Base-by-base conservation (phyloP, 2,113 vertebrate species). In the Serilophus lunatus region DNA sequence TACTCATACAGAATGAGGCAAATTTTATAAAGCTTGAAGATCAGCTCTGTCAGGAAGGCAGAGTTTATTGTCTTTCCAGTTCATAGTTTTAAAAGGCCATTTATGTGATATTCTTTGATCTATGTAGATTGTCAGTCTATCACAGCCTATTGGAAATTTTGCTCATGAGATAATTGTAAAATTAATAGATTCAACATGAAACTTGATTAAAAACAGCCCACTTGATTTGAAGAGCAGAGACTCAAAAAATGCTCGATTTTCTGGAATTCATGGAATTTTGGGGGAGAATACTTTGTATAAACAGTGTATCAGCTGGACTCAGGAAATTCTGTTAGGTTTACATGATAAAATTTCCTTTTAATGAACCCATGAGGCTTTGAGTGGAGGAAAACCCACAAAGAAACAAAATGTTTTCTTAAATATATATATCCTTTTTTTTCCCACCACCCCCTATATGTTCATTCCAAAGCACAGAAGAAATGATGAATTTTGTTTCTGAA, bases 131-230 rank as follows among this genome's bases (percentile, higher is more conserved):
- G 70, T 28, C 28, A 45, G 19, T 54, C 51, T 63, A 78, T 85
- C 83, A 81, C 61, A 91, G 57, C 5, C 53, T 54, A 13, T 3
- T 61, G 51, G 82, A 92, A 96, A 82, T 92, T 76, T 91, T 9
- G 4, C 49, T 95, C 74, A 94, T 93, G 56, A 91, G 50, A 69
- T 91, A 92, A 94, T 54, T 85, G 61, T 20, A 74, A 83, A 95
- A 89, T 76, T 72, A 86, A 92, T 54, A 82, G 40, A 81, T 88
- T 87, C 68, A 79, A 59, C 53, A 44, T 54, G 71, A 80, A 89
- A 63, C 56, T 75, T 96, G 90, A 89, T 95, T 95, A 95, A 94
- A 71, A 90, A 33, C 40, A 81, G 45, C 12, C 71, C 49, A 51
- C n/a, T 88, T 77, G 51, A 79, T 87, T 94, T 91, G 80, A 88